A percentile compares a stretch with the other conserved stretches of the same genome.
Conservation (phyloP, 2,797 vertebrate species). For the Argentina silus region DNA sequence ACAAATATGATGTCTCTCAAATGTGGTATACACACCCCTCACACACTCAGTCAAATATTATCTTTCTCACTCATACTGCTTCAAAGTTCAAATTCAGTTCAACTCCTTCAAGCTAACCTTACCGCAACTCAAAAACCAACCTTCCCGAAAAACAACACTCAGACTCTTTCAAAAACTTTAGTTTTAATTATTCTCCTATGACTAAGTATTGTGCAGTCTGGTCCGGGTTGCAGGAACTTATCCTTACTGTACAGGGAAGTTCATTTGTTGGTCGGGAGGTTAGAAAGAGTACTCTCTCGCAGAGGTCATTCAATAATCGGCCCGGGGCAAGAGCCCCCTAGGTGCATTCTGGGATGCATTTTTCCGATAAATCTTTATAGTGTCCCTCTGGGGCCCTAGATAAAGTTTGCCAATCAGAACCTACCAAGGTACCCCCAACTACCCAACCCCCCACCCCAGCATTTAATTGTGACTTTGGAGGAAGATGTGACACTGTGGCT, state of each 20-base stretch:
- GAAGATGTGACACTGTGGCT: slow-evolving; percentile 60
- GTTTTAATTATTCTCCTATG: no score
- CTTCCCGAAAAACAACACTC: no score
- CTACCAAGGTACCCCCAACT: slow-evolving; percentile 46
- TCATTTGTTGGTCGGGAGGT: slow-evolving; percentile 71
- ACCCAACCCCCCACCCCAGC: slow-evolving; percentile 39
- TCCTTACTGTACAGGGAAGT: slow-evolving; percentile 61
- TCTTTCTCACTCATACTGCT: no score
- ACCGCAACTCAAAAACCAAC: no score
- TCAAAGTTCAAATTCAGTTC: no score
- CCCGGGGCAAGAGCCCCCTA: slow-evolving; percentile 70
- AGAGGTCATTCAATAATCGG: slow-evolving; percentile 82
- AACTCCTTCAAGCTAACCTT: no score
- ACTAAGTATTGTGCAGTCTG: no score
- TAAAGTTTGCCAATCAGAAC: slow-evolving; percentile 82
- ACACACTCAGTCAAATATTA: not conserved
- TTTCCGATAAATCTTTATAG: slow-evolving; percentile 82
- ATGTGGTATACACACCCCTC: not conserved
- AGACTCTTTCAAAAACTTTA: no score
- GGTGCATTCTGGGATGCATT: slow-evolving; percentile 79
- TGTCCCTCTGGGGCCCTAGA: slow-evolving; percentile 74
- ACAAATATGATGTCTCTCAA: not conserved
- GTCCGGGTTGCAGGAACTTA: not conserved
- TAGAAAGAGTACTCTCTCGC: slow-evolving; percentile 69
- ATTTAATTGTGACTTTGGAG: slow-evolving; percentile 77